Evolutionary conservation across 2,797 vertebrate genomes (phyloP), one percentile per base, ranked within the genome.

Genomic region (Coregonus suidteri): DNA sequence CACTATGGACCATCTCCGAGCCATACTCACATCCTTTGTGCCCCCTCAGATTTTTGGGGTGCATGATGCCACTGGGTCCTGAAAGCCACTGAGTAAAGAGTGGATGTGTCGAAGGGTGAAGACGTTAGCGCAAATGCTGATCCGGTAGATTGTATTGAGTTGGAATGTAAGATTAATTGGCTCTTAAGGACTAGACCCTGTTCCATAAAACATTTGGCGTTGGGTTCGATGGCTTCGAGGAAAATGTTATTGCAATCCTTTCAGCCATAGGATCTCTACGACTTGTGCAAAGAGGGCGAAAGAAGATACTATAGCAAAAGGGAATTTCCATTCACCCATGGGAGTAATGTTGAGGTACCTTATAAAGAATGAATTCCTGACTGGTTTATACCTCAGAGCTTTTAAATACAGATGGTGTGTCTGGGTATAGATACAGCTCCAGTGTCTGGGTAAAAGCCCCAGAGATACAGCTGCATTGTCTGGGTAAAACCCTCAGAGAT

Each of bases 381-480:
- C 69, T 14, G 14, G 34, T 4, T 68, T 14, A 6, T 68, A 34
- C 37, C 20, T 41, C 41, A 47, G 20, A 65, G 41, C 41, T 47
- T n/a, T 71, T 41, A 20, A 47, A 51, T 20, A 20, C 69, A 71
- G 35, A n/a, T 71, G 41, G 41, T 51, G 13, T 35, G 34, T n/a
- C 37, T 47, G 68, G 41, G 68, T 70, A 15, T 2, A 34, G 31
- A 34, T 4, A 51, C 11, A 71, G 20, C 47, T 34, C 31, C 31
- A 34, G 31, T 34, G 31, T 34, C 47, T 53, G 51, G 25, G 70
- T 71, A 71, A 71, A 71, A 52, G 70, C 47, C 70, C 31, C 31
- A 34, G 31, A 34, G 31, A 34, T 3, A 34, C 31, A 34, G 31
- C 31, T 34, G 2, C 3, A 34, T 2, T 34, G 31, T 34, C 31